Evolutionary conservation across 2,113 vertebrate genomes (phyloP).

Genomic region (Petrocephalus zakoni): DNA sequence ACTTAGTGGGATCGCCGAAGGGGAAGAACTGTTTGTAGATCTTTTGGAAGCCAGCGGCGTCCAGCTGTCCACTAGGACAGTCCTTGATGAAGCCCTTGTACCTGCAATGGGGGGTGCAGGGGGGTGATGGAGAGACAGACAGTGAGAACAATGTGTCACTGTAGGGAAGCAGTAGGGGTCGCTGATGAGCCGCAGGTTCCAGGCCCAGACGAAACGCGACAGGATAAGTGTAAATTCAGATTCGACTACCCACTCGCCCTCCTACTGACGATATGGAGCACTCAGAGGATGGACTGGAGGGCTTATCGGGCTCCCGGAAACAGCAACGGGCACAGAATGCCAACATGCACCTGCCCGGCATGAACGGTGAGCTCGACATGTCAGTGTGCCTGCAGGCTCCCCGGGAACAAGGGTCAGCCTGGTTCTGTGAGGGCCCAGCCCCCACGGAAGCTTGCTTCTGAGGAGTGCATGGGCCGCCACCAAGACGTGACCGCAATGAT

Average conservation of each 20-base stretch:
- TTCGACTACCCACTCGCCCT: background rate
- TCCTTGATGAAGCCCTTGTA: conserved; percentile 98
- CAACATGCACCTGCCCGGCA: background rate
- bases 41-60: conserved; percentile 90
- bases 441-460: background rate
- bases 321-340: background rate
- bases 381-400: background rate
- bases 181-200: background rate
- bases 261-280: background rate
- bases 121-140: conserved; percentile 22
- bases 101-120: conserved; percentile 53
- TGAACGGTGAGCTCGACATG: background rate
- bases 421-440: background rate
- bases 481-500: background rate
- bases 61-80: conserved; percentile 89
- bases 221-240: background rate
- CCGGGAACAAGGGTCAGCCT: background rate
- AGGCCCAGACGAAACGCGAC: background rate
- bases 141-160: background rate
- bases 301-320: background rate
- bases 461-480: background rate
- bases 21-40: conserved; percentile 98
- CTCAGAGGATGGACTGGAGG: background rate
- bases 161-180: background rate
- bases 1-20: conserved; percentile 91